Conservation (phyloP, 2,113 vertebrate species). For the Laticauda colubrina region DNA sequence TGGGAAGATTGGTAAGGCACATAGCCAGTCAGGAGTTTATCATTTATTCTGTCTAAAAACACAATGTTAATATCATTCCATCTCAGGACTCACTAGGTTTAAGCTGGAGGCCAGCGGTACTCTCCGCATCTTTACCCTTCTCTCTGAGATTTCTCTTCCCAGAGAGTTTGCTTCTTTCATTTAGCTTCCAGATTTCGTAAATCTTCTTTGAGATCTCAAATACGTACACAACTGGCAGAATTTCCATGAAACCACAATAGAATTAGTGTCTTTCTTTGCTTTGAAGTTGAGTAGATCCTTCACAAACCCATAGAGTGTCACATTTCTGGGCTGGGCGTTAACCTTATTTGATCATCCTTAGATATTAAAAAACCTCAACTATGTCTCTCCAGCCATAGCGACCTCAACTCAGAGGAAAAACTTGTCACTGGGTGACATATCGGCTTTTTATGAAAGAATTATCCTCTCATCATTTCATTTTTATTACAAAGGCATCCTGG, state of each 20-base stretch:
- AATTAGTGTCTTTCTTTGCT: background rate
- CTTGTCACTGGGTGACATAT: background rate
- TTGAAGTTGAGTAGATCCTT: background rate
- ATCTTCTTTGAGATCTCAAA: background rate
- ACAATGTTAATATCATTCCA: background rate
- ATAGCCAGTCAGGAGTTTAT: no score
- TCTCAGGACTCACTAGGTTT: background rate
- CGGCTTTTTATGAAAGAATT: background rate
- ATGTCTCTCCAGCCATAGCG: background rate
- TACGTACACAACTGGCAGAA: background rate
- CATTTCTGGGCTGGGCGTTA: background rate
- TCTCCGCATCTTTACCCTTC: background rate
- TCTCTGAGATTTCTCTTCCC: background rate
- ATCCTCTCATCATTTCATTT: background rate
- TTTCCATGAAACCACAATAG: background rate
- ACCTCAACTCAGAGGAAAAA: background rate
- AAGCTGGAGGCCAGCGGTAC: background rate
- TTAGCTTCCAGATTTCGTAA: background rate
- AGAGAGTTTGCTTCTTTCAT: background rate
- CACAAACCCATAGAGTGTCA: background rate
- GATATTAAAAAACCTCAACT: background rate
- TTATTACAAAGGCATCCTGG: background rate
- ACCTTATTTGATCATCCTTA: background rate
- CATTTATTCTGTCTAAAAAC: background rate
- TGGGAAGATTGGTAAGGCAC: background rate